Evolutionary conservation across 92 coral and sea anemone genomes (phyloP).

Genomic region (Phenganax subtilis): DNA sequence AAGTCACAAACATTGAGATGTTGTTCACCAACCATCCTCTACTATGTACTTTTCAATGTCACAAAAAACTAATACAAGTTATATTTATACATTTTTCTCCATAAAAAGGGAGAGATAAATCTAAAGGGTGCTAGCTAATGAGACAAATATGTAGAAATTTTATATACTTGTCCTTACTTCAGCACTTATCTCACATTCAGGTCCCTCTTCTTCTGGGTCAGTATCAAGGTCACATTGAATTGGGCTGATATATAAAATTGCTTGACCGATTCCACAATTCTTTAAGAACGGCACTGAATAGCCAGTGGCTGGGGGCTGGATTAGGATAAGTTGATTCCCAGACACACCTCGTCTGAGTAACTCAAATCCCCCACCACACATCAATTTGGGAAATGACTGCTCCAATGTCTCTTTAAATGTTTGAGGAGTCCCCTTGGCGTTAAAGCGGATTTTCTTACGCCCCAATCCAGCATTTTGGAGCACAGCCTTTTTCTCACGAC

Average conservation of each 20-base stretch:
- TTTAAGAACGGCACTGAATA: background rate
- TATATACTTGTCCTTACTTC: background rate
- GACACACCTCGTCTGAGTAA: background rate
- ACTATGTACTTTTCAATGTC: too few species aligned
- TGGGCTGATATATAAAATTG: background rate
- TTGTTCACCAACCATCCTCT: too few species aligned
- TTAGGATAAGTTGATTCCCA: background rate
- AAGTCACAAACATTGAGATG: too few species aligned
- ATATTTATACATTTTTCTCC: too few species aligned
- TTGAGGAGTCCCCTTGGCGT: background rate
- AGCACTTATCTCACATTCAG: background rate
- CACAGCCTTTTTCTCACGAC: background rate
- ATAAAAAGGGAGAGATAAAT: too few species aligned
- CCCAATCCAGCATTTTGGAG: background rate
- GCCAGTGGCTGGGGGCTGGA: background rate
- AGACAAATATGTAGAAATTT: background rate
- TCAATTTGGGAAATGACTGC: background rate
- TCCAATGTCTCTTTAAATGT: background rate
- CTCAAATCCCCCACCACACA: background rate
- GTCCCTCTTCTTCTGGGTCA: background rate
- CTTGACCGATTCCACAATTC: background rate
- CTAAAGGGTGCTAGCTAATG: background rate
- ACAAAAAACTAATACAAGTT: too few species aligned
- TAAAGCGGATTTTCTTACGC: background rate
- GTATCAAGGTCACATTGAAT: background rate